These are phyloP conservation scores for Notolepis coatsorum DNA, from an alignment of 2,797 vertebrate genomes.

Conservation along the genomic window DNA sequence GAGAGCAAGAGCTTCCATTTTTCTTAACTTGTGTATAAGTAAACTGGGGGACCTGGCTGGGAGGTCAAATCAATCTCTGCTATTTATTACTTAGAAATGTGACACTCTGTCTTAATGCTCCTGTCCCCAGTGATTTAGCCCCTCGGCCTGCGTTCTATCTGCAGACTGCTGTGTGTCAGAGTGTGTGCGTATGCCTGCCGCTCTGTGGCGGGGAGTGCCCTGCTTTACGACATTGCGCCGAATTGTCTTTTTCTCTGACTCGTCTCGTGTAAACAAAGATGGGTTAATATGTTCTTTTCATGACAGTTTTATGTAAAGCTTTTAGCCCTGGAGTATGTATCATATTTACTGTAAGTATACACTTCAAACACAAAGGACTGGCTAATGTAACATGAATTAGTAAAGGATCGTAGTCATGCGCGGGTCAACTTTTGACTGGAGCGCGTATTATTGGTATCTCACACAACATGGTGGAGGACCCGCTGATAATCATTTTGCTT, in stretches of 20 bases:
- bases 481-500: conserved; percentile 56
- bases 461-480: conserved; percentile 12
- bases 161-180: conserved; percentile 43
- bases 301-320: conserved; percentile 89
- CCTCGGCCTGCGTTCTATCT: conserved; percentile 83
- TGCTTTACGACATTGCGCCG: conserved; percentile 83
- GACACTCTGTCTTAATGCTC: conserved; percentile 94
- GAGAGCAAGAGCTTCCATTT: conserved; percentile 88
- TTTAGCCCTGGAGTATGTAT: conserved; percentile 88
- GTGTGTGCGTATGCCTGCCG: conserved; percentile 62
- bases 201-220: conserved; percentile 61
- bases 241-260: conserved; percentile 83
- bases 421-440: conserved; percentile 72
- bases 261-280: conserved; percentile 88
- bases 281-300: conserved; percentile 86
- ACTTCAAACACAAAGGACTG: conserved; percentile 82
- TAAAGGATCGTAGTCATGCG: conserved; percentile 70
- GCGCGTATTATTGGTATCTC: conserved; percentile 74
- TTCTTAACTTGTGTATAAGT: conserved; percentile 90
- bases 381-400: conserved; percentile 75
- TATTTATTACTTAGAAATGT: conserved; percentile 99
- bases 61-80: conserved; percentile 97
- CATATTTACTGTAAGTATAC: conserved; percentile 91
- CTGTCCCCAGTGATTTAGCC: conserved; percentile 91
- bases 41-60: conserved; percentile 90